Conservation (phyloP, 1,140 invertebrate genomes). For the Magallana angulata region DNA sequence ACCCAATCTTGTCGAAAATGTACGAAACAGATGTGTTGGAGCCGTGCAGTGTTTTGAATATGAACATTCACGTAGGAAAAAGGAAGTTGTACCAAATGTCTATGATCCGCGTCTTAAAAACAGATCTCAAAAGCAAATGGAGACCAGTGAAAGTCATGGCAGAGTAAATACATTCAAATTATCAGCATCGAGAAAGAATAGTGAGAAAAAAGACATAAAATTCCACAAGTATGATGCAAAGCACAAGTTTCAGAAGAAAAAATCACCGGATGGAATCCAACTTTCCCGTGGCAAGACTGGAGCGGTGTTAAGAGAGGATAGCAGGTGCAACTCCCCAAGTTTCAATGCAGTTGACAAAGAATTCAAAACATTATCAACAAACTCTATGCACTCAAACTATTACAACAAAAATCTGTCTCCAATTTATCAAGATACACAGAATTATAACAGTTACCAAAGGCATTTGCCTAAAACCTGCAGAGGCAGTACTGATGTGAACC, state of each 20-base stretch:
- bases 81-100: neutral
- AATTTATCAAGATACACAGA: neutral
- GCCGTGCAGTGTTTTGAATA: constrained; percentile 6
- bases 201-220: neutral
- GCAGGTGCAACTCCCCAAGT: neutral
- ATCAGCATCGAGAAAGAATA: neutral
- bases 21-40: neutral
- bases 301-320: neutral
- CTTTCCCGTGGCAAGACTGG: neutral
- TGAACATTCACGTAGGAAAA: neutral
- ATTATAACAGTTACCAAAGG: neutral
- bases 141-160: neutral
- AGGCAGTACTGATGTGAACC: neutral
- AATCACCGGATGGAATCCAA: neutral
- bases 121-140: neutral
- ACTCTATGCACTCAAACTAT: neutral
- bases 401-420: constrained; percentile 15
- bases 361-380: neutral
- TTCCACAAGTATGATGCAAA: constrained; percentile 9
- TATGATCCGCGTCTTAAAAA: neutral
- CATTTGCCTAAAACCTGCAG: neutral
- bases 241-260: neutral
- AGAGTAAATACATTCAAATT: neutral
- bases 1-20: neutral
- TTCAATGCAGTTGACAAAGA: neutral